Evolutionary conservation across 2,113 vertebrate species (phyloP), one percentile per base, ranked within the genome.

Genomic region (Erpornis zantholeuca): DNA sequence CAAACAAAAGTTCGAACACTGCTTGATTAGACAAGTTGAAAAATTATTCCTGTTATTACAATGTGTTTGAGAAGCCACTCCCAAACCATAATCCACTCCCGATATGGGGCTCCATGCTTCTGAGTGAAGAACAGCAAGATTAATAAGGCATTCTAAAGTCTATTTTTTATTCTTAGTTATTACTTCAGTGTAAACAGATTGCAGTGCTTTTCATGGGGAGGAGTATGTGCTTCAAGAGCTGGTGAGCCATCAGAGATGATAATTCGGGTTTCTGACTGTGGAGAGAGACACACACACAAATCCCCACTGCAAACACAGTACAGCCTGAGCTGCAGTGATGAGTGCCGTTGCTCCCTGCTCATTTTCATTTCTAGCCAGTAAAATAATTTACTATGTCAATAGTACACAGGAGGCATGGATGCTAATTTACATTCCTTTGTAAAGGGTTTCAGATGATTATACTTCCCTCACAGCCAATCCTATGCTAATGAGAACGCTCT

Each of bases 301-400:
- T 95, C 82, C 79, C 47, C 53, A 52, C 33, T 75, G 92, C 88
- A 96, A 92, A 94, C 47, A 88, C 68, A 64, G 56, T 36, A 23
- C 64, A 86, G 68, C 38, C 76, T 52, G 88, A 83, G 76, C 82
- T 92, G 85, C 80, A 75, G 79, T 82, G 90, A 81, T 38, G 80
- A 88, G 57, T 79, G 40, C 89, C 42, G 8, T 57, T 90, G 52
- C 68, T 93, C 44, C 0, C 0, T 93, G 60, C 76, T 93, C 72
- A 61, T 94, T 94, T 90, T 93, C 57, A 75, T 93, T 94, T 88
- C 79, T 81, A 96, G 53, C 50, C 61, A 92, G 93, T 90, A 95
- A 93, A 96, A 96, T 92, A 94, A 94, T 95, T 97, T 94, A 86
- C 82, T 96, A 49, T 94, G 94, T 88, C 96, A 96, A 95, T 94